A percentile compares a stretch with the other conserved stretches of the same genome.
Evolutionary conservation across 2,113 vertebrate species (phyloP).

Genomic region (Thunnus thynnus): DNA sequence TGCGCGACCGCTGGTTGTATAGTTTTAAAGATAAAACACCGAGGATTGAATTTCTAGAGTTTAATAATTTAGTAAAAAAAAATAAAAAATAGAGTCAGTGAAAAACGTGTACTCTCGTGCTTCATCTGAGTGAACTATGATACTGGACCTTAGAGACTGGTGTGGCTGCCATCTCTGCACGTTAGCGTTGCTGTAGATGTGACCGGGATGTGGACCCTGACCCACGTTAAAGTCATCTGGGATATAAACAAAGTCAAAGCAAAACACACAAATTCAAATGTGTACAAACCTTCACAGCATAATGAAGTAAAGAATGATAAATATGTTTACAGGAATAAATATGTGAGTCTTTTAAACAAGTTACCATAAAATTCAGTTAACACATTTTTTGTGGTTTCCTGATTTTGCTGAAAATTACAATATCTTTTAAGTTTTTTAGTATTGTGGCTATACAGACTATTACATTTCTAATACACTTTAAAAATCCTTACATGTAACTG

Average conservation of each 20-base stretch:
- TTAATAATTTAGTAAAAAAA: background rate
- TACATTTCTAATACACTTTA: background rate
- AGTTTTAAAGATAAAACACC: background rate
- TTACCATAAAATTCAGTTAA: background rate
- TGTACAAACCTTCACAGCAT: background rate
- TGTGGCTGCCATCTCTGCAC: constrained; percentile 51
- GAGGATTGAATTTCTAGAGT: background rate
- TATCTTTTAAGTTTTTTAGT: background rate
- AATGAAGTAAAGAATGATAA: background rate
- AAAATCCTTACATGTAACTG: background rate
- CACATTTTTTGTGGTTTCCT: background rate
- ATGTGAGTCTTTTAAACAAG: background rate
- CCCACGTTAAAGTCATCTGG: constrained; percentile 66
- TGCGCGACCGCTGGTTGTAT: background rate
- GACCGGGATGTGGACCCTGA: constrained; percentile 53
- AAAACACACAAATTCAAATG: constrained; percentile 9
- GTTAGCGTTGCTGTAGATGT: constrained; percentile 30
- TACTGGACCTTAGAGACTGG: constrained; percentile 50
- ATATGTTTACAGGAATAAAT: background rate
- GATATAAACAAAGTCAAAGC: constrained; percentile 67
- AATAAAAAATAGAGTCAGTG: background rate
- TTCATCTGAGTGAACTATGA: constrained; percentile 24
- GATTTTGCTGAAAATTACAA: background rate
- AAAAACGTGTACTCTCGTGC: constrained; percentile 18
- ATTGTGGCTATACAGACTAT: background rate